These are phyloP conservation scores for Gymnogyps californianus DNA, from an alignment of 2,113 vertebrate species.

Conservation along the genomic window DNA sequence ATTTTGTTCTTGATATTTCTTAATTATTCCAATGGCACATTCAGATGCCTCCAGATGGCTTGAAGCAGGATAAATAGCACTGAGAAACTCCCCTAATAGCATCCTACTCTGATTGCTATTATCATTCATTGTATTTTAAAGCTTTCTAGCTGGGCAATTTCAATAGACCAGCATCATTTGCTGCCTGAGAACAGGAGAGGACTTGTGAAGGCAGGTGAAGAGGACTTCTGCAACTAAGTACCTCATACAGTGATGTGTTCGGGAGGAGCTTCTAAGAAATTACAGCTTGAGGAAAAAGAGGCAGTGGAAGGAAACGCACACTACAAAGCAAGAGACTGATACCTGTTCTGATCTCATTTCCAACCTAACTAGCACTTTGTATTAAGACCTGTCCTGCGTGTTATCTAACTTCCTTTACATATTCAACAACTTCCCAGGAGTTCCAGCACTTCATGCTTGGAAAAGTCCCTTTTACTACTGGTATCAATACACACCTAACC, in stretches of 20 bases:
- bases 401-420: neutral
- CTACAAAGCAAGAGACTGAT: neutral
- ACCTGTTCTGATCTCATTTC: neutral
- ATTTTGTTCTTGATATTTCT: constrained; percentile 43
- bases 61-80: constrained; percentile 36
- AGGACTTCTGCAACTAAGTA: neutral
- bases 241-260: neutral
- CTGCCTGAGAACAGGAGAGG: neutral
- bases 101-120: neutral
- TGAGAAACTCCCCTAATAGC: constrained; percentile 6
- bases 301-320: neutral
- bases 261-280: neutral
- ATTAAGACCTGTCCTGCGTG: neutral
- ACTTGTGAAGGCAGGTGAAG: neutral
- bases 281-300: neutral
- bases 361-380: neutral
- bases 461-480: neutral
- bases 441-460: neutral
- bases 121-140: neutral
- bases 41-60: constrained; percentile 59
- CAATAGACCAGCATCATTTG: neutral
- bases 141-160: neutral
- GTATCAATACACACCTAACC: neutral
- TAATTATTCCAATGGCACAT: constrained; percentile 50
- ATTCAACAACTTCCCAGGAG: neutral